Evolutionary conservation across 92 coral and sea anemone species (phyloP).

Genomic region (Porites rus): DNA sequence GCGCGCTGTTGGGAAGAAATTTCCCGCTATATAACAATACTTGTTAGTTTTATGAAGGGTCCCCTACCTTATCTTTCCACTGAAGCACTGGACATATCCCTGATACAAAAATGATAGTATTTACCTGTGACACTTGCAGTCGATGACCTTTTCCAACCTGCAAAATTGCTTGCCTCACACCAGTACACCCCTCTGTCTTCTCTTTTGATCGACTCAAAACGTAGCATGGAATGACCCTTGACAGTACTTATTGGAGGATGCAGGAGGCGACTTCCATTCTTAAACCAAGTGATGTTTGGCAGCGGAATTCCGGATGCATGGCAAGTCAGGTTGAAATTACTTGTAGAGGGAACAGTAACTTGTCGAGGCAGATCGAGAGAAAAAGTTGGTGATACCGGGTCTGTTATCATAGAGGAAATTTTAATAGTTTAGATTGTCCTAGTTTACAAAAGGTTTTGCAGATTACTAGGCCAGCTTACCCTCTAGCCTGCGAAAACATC

Average conservation of each 20-base stretch:
- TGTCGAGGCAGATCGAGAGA: background rate
- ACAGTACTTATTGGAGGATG: background rate
- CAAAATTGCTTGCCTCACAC: conserved; percentile 59
- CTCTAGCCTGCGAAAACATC: too few relatives aligned
- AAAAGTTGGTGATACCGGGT: conserved; percentile 10
- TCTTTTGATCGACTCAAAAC: conserved; percentile 22
- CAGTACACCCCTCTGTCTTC: conserved; percentile 47
- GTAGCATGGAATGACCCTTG: conserved; percentile 23
- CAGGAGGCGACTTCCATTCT: background rate
- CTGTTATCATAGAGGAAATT: background rate
- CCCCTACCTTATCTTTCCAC: too few relatives aligned
- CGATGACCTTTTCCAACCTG: conserved; percentile 35
- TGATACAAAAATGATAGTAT: too few relatives aligned
- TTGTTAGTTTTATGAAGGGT: too few relatives aligned
- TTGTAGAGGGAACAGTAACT: background rate
- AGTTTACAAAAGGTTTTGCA: too few relatives aligned
- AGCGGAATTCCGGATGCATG: conserved; percentile 33
- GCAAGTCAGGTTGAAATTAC: conserved; percentile 17
- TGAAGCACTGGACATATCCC: too few relatives aligned
- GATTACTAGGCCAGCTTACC: too few relatives aligned
- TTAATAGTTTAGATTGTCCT: too few relatives aligned
- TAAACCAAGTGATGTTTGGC: conserved; percentile 43
- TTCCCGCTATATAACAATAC: too few relatives aligned
- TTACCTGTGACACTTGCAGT: conserved; percentile 7
- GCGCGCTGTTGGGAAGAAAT: too few relatives aligned